Evolutionary conservation across 1,140 invertebrate genomes (phyloP), one percentile per base, ranked within the genome.

Genomic region (Cheumatopsyche charites): DNA sequence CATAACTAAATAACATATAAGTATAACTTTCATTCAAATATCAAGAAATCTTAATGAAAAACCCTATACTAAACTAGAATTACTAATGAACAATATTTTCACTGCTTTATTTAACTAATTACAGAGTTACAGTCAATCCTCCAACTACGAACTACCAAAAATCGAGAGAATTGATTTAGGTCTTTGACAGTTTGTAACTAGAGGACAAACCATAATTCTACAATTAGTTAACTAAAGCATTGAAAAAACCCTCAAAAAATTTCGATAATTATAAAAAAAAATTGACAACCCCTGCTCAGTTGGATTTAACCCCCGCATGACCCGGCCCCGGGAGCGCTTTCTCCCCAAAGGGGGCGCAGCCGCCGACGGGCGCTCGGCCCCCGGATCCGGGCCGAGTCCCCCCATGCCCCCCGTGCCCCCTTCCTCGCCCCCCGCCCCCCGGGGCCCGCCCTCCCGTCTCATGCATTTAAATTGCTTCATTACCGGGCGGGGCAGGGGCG

Each of bases 401-500:
- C 82, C 82, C 83, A 79, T 82, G 26, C 21, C 29, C 61, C 15
- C 81, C 81, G 25, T 9, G 77, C 79, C 81, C 61, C 43, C 67
- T 58, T 43, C 55, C 9, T 12, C 55, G 11, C 55, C 21, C 6
- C 78, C 79, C 81, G 9, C 58, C 67, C 26, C 67, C 72, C 67
- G 42, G 13, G 42, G 15, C 42, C 11, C 61, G n/a, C 81, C 82
- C 82, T 82, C 82, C 82, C 83, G 79, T 82, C 81, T 84, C 83
- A 85, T 85, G 83, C 83, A 85, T 85, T 85, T 85, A 85, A 83
- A 85, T 85, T 85, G 82, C 82, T 85, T 85, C 83, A 85, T 85
- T 85, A 84, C 79, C 76, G 81, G 80, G 41, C 63, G 17, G 42
- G 6, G 11, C 73, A 72, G 49, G 52, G 72, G 62, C 72, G 72